Conservation (phyloP, 2,113 vertebrate genomes). For the Dipodomys spectabilis region DNA sequence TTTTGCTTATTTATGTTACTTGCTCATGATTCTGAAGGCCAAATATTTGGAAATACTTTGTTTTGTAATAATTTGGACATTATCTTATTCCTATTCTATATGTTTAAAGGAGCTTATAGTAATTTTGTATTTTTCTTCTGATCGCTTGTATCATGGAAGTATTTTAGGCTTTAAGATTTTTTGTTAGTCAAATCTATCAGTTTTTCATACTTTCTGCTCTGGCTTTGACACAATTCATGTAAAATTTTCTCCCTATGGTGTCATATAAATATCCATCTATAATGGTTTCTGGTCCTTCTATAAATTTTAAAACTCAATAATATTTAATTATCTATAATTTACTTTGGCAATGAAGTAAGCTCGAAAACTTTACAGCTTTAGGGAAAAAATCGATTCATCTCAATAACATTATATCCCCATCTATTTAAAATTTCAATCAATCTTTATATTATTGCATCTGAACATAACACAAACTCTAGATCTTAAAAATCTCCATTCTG, state of each 20-base stretch:
- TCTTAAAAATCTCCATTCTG: neutral
- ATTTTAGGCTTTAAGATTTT: neutral
- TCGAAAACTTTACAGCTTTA: neutral
- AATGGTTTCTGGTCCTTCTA: slow-evolving; percentile 11
- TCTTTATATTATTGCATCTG: neutral
- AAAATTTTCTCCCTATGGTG: neutral
- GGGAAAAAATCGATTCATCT: neutral
- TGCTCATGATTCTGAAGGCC: neutral
- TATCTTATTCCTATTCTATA: neutral
- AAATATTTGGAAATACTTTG: neutral
- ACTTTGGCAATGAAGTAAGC: slow-evolving; percentile 2
- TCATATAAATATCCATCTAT: slow-evolving; percentile 38
- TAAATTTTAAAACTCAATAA: slow-evolving; percentile 39
- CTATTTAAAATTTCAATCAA: slow-evolving; percentile 22
- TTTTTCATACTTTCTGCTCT: neutral
- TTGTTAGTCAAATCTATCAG: neutral
- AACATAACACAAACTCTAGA: neutral
- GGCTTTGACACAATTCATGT: neutral
- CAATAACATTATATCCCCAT: neutral
- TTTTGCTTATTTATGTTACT: neutral
- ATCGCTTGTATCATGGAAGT: neutral
- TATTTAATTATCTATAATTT: slow-evolving; percentile 25
- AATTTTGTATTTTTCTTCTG: neutral
- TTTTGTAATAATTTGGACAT: neutral
- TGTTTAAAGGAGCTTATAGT: neutral